phyloP scores from a whole-genome alignment of 2,113 vertebrate genomes.

The Austrofundulus limnaeus region DNA sequence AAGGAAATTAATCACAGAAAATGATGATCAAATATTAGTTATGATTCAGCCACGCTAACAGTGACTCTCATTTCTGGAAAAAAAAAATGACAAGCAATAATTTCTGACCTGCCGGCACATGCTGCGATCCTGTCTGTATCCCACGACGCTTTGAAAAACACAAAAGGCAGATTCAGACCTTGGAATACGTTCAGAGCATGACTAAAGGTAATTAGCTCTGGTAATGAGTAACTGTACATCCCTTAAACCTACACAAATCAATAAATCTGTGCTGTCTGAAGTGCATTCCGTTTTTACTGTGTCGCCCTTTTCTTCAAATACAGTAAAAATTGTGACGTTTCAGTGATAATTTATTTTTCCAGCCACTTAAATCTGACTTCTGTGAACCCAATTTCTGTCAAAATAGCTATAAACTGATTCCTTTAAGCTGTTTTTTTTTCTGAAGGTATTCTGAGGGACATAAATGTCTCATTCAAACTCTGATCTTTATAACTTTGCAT shows the following conservation, averaged over 20 bases:
- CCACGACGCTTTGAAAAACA: too few species aligned
- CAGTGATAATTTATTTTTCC: constrained; percentile 53
- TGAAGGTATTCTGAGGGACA: constrained; percentile 20
- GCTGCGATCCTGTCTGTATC: constrained; percentile 9
- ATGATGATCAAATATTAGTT: constrained; percentile 11
- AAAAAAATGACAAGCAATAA: constrained; percentile 3
- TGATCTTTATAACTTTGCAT: constrained; percentile 29
- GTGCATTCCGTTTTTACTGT: not conserved
- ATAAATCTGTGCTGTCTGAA: not conserved
- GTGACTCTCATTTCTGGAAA: constrained; percentile 33
- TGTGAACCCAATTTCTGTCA: constrained; percentile 47
- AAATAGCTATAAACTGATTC: constrained; percentile 58
- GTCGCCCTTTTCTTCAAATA: not conserved
- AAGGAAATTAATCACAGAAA: constrained; percentile 27
- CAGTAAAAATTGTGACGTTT: constrained; percentile 18
- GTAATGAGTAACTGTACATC: not conserved
- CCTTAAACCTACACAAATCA: not conserved
- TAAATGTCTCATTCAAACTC: constrained; percentile 34
- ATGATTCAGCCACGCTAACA: constrained; percentile 18
- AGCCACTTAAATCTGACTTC: constrained; percentile 52
- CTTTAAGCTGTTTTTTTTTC: constrained; percentile 39
- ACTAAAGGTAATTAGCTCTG: too few species aligned
- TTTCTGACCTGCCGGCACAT: constrained; percentile 38
- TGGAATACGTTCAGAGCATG: not conserved
- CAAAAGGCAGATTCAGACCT: not conserved